Evolutionary conservation across 1,140 invertebrate species (phyloP).

Genomic region (Cheumatopsyche charites): DNA sequence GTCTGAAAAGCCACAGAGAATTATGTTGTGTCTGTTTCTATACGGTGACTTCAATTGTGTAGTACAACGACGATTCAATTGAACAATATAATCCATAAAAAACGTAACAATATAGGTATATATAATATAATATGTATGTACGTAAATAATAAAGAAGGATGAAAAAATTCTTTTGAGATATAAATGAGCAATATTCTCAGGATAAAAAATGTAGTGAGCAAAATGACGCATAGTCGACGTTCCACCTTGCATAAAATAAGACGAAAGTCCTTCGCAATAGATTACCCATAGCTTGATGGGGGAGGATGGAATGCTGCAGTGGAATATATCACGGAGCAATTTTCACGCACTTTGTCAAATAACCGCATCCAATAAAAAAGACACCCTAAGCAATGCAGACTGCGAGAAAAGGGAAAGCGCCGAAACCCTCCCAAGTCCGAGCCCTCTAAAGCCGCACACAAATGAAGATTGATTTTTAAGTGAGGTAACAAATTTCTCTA

Average conservation of each 20-base stretch:
- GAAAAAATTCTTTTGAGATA: too few relatives aligned
- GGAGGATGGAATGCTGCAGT: not conserved
- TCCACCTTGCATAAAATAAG: not conserved
- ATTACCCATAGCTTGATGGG: slow-evolving; percentile 35
- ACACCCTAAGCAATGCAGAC: slow-evolving; percentile 16
- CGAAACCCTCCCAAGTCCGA: slow-evolving; percentile 7
- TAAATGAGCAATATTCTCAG: too few relatives aligned
- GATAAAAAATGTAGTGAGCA: too few relatives aligned
- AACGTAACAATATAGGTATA: too few relatives aligned
- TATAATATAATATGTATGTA: too few relatives aligned
- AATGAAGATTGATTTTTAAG: slow-evolving; percentile 35
- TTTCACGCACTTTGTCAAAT: slow-evolving; percentile 45
- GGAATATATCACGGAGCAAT: slow-evolving; percentile 41
- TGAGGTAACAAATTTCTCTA: not conserved
- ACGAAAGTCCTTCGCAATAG: slow-evolving; percentile 20
- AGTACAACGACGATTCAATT: not conserved
- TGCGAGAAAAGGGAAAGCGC: not conserved
- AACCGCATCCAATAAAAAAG: slow-evolving; percentile 36
- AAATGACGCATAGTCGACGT: too few relatives aligned
- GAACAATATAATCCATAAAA: too few relatives aligned
- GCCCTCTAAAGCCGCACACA: slow-evolving; percentile 5
- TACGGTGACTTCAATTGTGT: not conserved
- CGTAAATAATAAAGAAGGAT: too few relatives aligned
- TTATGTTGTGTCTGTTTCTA: not conserved
- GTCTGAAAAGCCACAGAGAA: slow-evolving; percentile 10